phyloP scores from a whole-genome alignment of 2,113 vertebrate genomes.

The Pachyramphus minor region DNA sequence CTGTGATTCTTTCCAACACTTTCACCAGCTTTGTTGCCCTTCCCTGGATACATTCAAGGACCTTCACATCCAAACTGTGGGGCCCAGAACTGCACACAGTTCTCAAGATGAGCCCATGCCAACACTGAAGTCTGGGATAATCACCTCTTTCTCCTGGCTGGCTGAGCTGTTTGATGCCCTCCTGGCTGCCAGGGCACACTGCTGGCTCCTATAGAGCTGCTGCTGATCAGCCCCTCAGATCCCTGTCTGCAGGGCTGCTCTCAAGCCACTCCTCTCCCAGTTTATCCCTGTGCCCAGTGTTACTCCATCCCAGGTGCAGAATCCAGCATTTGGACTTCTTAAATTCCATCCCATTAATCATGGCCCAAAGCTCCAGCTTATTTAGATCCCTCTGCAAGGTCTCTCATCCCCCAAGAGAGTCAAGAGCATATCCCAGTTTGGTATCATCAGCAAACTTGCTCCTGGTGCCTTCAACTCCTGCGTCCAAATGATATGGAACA shows the following conservation, averaged over 20 bases:
- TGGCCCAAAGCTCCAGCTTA: no score
- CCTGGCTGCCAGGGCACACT: not conserved
- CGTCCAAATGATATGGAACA: accelerated
- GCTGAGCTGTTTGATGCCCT: not conserved
- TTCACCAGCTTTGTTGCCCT: not conserved
- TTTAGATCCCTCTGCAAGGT: not conserved
- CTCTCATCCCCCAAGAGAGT: not conserved
- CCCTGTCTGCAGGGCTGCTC: not conserved
- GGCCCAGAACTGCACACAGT: not conserved
- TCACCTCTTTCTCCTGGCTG: not conserved
- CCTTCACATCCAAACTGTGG: no score
- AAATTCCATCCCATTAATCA: not conserved
- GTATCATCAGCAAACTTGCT: not conserved
- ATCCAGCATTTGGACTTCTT: not conserved
- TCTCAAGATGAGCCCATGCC: not conserved
- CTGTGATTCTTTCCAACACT: not conserved
- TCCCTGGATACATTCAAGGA: not conserved
- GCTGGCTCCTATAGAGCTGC: not conserved
- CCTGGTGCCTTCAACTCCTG: not conserved
- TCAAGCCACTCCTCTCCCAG: not conserved
- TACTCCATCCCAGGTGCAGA: not conserved
- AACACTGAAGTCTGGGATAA: not conserved
- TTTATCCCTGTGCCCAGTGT: not conserved
- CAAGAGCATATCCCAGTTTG: not conserved
- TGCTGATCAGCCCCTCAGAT: not conserved